Conservation (phyloP, 2,797 vertebrate genomes). For the Trematomus bernacchii region DNA sequence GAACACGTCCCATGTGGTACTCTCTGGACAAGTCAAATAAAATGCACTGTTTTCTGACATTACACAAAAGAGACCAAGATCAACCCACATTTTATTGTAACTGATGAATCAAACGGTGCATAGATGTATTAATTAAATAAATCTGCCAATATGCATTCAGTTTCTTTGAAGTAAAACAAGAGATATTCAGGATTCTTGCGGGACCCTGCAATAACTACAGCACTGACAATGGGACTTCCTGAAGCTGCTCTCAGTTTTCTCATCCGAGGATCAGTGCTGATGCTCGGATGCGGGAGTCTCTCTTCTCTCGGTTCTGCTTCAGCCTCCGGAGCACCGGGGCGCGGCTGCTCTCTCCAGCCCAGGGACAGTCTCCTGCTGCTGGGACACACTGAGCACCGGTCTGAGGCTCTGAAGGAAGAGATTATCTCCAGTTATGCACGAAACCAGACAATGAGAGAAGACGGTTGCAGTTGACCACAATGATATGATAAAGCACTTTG, state of each 20-base stretch:
- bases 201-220: conserved; percentile 7
- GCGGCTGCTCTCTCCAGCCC: conserved; percentile 57
- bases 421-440: conserved; percentile 32
- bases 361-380: conserved; percentile 48
- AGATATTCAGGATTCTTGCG: neutral
- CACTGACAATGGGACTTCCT: neutral
- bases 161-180: neutral
- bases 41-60: neutral
- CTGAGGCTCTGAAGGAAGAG: conserved; percentile 48
- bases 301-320: conserved; percentile 83
- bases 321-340: conserved; percentile 82
- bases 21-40: conserved; percentile 15
- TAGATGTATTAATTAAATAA: conserved; percentile 1
- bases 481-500: conserved; percentile 6
- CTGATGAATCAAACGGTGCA: neutral
- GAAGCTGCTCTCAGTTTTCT: conserved; percentile 35
- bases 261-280: conserved; percentile 71
- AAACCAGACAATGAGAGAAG: conserved; percentile 6
- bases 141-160: neutral
- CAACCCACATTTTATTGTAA: conserved; percentile 7
- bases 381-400: conserved; percentile 27
- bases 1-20: neutral
- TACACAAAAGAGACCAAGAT: neutral
- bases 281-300: conserved; percentile 79
- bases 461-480: neutral